These are phyloP conservation scores for Caracal caracal DNA, from an alignment of 2,113 vertebrate species.

Conservation along the genomic window DNA sequence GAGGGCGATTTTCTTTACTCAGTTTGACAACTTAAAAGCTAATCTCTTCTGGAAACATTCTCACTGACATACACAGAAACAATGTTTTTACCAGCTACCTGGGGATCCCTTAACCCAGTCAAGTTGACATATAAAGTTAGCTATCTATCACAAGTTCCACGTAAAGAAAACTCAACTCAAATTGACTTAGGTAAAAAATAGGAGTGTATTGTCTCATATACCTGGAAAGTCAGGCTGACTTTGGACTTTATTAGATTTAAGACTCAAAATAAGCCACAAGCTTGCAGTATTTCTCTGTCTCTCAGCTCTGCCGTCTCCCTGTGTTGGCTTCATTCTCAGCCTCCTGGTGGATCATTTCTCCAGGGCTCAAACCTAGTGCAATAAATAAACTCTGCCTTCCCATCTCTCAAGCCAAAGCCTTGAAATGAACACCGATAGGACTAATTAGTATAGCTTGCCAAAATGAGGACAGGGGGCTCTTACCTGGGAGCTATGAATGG, in stretches of 20 bases:
- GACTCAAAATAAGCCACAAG: not conserved
- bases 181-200: not conserved
- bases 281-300: not conserved
- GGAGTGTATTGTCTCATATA: not conserved
- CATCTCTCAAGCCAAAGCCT: not conserved
- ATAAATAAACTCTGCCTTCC: not conserved
- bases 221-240: not conserved
- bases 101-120: not conserved
- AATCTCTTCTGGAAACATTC: not conserved
- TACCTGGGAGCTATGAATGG: not conserved
- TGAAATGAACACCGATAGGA: not conserved
- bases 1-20: not conserved
- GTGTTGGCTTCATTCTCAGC: not conserved
- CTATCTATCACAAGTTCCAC: not conserved
- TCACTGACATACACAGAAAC: not conserved
- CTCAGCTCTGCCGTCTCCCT: not conserved
- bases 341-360: not conserved
- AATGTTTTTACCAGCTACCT: not conserved
- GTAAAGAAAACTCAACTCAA: conserved; percentile 9
- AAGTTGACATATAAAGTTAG: not conserved
- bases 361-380: not conserved
- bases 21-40: not conserved
- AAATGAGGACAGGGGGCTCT: not conserved
- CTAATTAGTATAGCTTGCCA: not conserved
- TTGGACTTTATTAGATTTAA: not conserved